A percentile compares a stretch with the other conserved stretches of the same genome.
phyloP scores from a whole-genome alignment of 2,888 invertebrate genomes.

The Andrena flavipes region DNA sequence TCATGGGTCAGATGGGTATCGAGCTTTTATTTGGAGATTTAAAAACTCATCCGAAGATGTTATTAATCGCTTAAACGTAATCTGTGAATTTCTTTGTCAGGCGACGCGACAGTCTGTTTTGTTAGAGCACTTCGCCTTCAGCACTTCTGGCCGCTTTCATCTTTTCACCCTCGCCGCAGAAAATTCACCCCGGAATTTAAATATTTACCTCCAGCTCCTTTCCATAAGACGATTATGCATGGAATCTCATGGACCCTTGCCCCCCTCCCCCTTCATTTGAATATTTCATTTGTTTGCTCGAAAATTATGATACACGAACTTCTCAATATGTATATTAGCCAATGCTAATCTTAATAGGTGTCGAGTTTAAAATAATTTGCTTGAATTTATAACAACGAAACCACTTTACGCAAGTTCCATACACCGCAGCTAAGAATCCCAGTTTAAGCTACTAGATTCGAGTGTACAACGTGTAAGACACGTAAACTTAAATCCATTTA shows the following conservation, averaged over 20 bases:
- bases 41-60: background rate
- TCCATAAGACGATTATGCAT: constrained; percentile 41
- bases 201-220: constrained; percentile 44
- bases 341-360: constrained; percentile 1
- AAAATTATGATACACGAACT: background rate
- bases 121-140: constrained; percentile 10
- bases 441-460: too few relatives aligned
- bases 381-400: too few relatives aligned
- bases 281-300: constrained; percentile 4
- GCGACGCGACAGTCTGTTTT: background rate
- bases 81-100: constrained; percentile 1
- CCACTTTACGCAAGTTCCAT: too few relatives aligned
- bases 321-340: constrained; percentile 12
- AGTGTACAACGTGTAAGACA: too few relatives aligned
- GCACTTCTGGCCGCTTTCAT: background rate
- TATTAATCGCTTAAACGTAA: background rate
- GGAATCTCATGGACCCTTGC: background rate
- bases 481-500: too few relatives aligned
- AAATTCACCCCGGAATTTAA: constrained; percentile 32
- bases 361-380: background rate
- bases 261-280: background rate
- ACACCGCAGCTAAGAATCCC: too few relatives aligned
- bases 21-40: background rate
- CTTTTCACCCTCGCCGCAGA: background rate
- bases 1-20: background rate